Percentiles rank a stretch among this genome's conserved stretches.
Conservation (phyloP, 2,888 invertebrate genomes). For the Epistrophe grossulariae region DNA sequence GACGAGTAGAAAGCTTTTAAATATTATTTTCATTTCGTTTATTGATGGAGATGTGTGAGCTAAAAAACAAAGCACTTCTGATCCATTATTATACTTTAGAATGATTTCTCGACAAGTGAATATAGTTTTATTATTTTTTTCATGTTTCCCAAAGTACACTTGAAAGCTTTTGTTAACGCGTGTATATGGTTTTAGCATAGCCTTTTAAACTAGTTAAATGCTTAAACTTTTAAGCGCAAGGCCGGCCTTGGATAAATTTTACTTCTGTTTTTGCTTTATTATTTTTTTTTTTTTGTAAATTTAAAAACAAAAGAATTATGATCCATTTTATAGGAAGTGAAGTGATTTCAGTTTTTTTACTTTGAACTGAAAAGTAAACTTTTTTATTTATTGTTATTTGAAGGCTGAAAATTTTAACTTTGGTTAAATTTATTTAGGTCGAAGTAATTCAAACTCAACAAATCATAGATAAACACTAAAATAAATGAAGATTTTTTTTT, state of each 20-base stretch:
- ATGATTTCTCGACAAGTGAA: not conserved
- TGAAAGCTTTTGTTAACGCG: not conserved
- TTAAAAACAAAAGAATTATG: not conserved
- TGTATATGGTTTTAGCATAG: not conserved
- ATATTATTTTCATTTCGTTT: constrained; percentile 18
- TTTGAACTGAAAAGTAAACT: not conserved
- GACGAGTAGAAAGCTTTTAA: constrained; percentile 7
- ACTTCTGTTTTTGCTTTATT: constrained; percentile 1
- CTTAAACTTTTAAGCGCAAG: not conserved
- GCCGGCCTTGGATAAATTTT: not conserved
- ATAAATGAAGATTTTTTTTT: not conserved
- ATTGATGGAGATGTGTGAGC: not conserved
- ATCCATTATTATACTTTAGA: constrained; percentile 20
- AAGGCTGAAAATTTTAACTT: not conserved
- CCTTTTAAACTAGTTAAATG: constrained; percentile 1
- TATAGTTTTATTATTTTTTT: constrained; percentile 12
- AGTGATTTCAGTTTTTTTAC: not conserved
- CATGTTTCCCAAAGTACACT: not conserved
- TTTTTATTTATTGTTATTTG: not conserved
- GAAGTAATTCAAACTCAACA: not conserved
- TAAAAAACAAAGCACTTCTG: constrained; percentile 9
- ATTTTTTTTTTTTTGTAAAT: not conserved
- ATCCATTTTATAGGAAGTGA: not conserved
- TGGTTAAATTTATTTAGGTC: not conserved
- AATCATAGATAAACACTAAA: not conserved